Conservation (phyloP, 2,113 vertebrate species). For the Dascyllus trimaculatus region DNA sequence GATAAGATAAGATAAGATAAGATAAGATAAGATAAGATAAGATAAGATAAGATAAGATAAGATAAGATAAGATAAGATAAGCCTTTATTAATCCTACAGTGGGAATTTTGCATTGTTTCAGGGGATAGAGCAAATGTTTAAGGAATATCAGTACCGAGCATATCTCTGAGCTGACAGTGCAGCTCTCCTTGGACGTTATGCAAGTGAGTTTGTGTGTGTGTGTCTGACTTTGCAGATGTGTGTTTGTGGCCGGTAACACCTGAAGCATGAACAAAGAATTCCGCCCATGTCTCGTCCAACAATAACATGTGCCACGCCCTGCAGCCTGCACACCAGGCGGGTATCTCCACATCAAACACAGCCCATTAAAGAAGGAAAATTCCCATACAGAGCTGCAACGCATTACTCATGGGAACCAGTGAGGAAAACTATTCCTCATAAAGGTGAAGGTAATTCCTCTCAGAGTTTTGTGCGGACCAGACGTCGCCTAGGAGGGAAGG, state of each 20-base stretch:
- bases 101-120: too few species aligned
- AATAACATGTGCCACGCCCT: constrained; percentile 63
- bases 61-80: too few species aligned
- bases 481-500: constrained; percentile 30
- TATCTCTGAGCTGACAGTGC: neutral
- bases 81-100: too few species aligned
- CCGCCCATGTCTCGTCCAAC: constrained; percentile 48
- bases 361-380: constrained; percentile 32
- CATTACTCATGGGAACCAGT: constrained; percentile 65
- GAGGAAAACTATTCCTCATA: neutral
- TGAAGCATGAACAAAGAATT: constrained; percentile 60
- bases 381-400: constrained; percentile 43
- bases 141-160: too few species aligned
- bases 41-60: too few species aligned
- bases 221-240: neutral
- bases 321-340: constrained; percentile 12
- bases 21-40: too few species aligned
- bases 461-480: constrained; percentile 7
- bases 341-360: constrained; percentile 65
- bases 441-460: constrained; percentile 7
- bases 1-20: too few species aligned
- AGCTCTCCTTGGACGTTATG: neutral
- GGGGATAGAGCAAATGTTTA: too few species aligned
- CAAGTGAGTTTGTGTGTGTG: neutral
- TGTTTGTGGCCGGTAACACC: constrained; percentile 18